Evolutionary conservation across 2,113 vertebrate species (phyloP).

Genomic region (Pagrus major): DNA sequence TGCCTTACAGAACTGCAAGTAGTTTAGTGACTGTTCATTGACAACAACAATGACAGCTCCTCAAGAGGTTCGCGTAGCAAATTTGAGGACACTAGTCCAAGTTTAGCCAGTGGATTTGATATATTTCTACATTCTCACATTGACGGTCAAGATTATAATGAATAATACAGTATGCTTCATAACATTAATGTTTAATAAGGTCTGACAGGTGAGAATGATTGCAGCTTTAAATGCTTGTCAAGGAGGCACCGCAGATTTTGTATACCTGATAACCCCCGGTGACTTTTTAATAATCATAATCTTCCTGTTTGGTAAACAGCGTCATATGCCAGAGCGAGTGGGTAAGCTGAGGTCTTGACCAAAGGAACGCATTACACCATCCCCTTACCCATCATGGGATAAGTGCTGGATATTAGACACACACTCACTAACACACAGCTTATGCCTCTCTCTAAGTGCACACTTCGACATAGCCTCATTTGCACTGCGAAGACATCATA

Average conservation of each 20-base stretch:
- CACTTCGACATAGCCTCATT: constrained; percentile 46
- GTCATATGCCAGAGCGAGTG: constrained; percentile 40
- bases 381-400: constrained; percentile 47
- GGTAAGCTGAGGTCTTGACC: constrained; percentile 53
- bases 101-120: not conserved
- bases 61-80: no score
- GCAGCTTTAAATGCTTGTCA: constrained; percentile 1
- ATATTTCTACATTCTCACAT: not conserved
- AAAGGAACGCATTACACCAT: constrained; percentile 54
- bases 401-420: constrained; percentile 63
- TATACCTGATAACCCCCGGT: not conserved
- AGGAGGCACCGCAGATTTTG: not conserved
- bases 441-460: constrained; percentile 68
- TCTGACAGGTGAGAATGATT: not conserved
- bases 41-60: no score
- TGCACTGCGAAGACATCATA: constrained; percentile 61
- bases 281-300: constrained; percentile 38
- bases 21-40: no score
- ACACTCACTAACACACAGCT: constrained; percentile 22
- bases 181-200: constrained; percentile 14
- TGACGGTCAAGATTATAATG: constrained; percentile 6
- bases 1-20: no score
- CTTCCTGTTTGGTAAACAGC: constrained; percentile 67
- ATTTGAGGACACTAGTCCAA: not conserved
- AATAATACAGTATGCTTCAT: constrained; percentile 7